Percentiles rank a stretch among this genome's conserved stretches.
Conservation (phyloP, 2,888 invertebrate genomes). For the Gerosis bhagava region DNA sequence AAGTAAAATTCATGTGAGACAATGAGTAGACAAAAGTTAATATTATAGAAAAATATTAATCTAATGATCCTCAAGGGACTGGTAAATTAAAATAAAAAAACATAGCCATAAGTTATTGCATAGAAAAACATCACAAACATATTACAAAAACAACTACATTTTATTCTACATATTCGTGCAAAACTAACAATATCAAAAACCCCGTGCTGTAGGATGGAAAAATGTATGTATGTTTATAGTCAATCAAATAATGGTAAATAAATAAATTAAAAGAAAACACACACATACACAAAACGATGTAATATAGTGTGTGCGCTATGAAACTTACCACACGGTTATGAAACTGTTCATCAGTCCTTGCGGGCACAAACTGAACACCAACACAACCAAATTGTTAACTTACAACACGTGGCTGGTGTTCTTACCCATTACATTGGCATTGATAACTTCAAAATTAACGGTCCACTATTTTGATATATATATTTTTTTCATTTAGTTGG, state of each 20-base stretch:
- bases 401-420: constrained; percentile 36
- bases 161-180: constrained; percentile 3
- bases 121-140: background rate
- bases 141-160: constrained; percentile 7
- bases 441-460: constrained; percentile 47
- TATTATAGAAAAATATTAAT: no score
- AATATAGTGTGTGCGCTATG: constrained; percentile 52
- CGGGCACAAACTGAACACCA: constrained; percentile 90
- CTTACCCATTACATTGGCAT: constrained; percentile 54
- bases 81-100: no score
- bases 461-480: no score
- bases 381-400: constrained; percentile 80
- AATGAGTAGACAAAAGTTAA: no score
- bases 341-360: constrained; percentile 95
- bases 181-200: constrained; percentile 21
- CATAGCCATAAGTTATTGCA: background rate
- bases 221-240: constrained; percentile 29
- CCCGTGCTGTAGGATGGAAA: constrained; percentile 34
- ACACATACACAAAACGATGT: no score
- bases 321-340: constrained; percentile 93
- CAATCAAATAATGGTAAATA: no score
- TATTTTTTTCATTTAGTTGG: no score
- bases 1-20: no score
- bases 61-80: no score
- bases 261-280: constrained; percentile 33